These are phyloP conservation scores for Campopleginae sp. DNA, from an alignment of 2,888 invertebrate genomes.

Conservation along the genomic window DNA sequence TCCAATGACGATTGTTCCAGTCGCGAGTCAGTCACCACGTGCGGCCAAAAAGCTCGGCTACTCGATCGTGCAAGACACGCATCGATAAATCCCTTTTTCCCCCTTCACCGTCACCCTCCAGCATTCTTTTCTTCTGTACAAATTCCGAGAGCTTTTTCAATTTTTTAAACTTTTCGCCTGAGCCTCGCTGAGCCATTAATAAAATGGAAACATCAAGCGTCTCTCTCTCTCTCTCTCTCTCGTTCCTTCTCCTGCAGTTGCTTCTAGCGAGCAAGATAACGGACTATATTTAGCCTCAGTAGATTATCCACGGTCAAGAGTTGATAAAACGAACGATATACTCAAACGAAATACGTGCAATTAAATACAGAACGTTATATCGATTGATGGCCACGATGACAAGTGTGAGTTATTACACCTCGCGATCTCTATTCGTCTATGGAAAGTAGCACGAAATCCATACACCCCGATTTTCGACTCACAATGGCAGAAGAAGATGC, in stretches of 20 bases:
- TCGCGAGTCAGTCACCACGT: no score
- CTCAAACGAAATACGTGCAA: constrained; percentile 6
- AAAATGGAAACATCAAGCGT: neutral
- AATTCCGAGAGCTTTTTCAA: no score
- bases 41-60: no score
- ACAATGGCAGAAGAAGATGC: constrained; percentile 15
- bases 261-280: constrained; percentile 49
- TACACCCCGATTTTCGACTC: constrained; percentile 10
- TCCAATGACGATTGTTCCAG: no score
- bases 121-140: no score
- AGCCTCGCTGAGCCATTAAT: no score
- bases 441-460: neutral
- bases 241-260: constrained; percentile 14
- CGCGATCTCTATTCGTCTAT: neutral
- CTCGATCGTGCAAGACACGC: no score
- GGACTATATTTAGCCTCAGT: constrained; percentile 53
- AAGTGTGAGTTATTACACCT: neutral
- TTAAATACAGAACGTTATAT: neutral
- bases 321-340: constrained; percentile 49
- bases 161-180: no score
- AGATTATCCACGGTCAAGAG: constrained; percentile 59
- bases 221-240: constrained; percentile 10
- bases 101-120: no score
- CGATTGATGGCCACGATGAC: neutral
- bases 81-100: no score